Conservation (phyloP, 1,140 invertebrate genomes). For the Penaeus chinensis region DNA sequence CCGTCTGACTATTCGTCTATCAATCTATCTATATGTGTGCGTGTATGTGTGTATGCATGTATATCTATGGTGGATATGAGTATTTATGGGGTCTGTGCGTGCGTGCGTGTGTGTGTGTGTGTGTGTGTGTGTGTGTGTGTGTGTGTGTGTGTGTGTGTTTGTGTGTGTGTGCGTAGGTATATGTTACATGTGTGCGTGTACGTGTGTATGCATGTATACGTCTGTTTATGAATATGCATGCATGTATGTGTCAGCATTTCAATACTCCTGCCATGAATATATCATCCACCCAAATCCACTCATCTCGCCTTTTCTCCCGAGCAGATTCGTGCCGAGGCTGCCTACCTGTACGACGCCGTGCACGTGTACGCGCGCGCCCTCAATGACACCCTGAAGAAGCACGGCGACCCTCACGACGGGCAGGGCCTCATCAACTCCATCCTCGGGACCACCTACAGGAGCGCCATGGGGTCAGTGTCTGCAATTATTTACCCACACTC, state of each 20-base stretch:
- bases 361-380: slow-evolving; percentile 84
- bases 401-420: slow-evolving; percentile 78
- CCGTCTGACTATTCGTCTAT: no score
- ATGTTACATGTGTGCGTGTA: not conserved
- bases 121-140: no score
- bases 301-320: not conserved
- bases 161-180: not conserved
- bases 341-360: slow-evolving; percentile 91
- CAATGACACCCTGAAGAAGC: slow-evolving; percentile 75
- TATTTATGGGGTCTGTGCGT: no score
- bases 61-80: no score
- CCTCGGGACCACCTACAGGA: slow-evolving; percentile 81
- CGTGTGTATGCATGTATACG: not conserved
- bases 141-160: no score
- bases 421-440: slow-evolving; percentile 78
- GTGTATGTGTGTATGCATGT: no score
- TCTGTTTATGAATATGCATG: not conserved
- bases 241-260: not conserved
- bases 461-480: slow-evolving; percentile 82
- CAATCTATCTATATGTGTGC: no score
- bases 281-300: not conserved
- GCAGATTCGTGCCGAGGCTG: slow-evolving; percentile 87
- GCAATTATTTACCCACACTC: no score
- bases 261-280: no score
- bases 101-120: no score